Conservation (phyloP, 1,140 invertebrate species). For the Tetragnatha versicolor region DNA sequence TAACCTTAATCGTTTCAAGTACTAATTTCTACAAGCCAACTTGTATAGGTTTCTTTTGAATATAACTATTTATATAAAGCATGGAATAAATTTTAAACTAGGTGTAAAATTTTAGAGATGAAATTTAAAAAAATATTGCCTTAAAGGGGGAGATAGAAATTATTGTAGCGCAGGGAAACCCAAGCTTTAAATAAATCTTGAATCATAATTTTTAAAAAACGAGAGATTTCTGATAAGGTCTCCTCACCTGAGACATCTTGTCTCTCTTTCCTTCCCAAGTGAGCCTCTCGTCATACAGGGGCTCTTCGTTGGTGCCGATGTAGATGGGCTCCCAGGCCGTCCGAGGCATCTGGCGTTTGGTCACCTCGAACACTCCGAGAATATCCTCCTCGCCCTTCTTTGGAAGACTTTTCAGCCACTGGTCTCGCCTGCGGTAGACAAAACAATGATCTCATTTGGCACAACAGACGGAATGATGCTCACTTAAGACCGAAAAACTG, state of each 20-base stretch:
- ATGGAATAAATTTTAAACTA: no score
- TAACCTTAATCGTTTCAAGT: no score
- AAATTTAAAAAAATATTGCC: background rate
- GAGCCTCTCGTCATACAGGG: slow-evolving; percentile 79
- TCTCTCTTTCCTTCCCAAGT: slow-evolving; percentile 84
- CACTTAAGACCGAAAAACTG: no score
- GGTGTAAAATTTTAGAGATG: no score
- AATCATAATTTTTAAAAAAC: background rate
- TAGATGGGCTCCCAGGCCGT: slow-evolving; percentile 84
- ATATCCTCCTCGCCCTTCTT: slow-evolving; percentile 66
- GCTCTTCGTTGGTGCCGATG: slow-evolving; percentile 80
- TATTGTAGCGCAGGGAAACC: background rate
- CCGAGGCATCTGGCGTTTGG: slow-evolving; percentile 79
- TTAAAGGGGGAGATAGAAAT: background rate
- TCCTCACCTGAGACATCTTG: slow-evolving; percentile 84
- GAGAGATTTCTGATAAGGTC: background rate
- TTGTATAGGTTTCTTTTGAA: no score
- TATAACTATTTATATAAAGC: no score
- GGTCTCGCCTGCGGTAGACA: slow-evolving; percentile 63
- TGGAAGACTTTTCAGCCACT: slow-evolving; percentile 71
- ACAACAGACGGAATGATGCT: no score
- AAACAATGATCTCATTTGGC: background rate
- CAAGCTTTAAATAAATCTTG: no score
- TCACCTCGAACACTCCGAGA: slow-evolving; percentile 83
- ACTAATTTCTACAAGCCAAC: no score